Base-by-base conservation (phyloP, 2,113 vertebrate genomes). In the Bettongia penicillata region DNA sequence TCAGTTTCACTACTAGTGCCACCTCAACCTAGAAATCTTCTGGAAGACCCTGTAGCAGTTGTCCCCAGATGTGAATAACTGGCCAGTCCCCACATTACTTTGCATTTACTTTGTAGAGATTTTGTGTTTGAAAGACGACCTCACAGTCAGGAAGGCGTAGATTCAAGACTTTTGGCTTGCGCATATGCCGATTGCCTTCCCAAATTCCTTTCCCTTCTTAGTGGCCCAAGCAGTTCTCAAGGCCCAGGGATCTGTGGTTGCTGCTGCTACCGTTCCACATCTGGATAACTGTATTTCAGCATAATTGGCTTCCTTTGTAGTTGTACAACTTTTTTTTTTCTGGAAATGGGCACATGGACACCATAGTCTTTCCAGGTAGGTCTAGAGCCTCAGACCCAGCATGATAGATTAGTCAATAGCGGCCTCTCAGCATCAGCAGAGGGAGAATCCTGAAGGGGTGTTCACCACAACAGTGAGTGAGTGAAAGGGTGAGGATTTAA, bases 331-430 rank as follows among this genome's bases (percentile, higher is more conserved):
- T 10, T 11, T 31, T 31, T 57, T 57, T 10, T 77, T n/a, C 12
- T 77, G 4, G 31, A 16, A 16, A 77, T 14, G 37, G 37, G 14
- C n/a, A 37, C 37, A 77, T 6, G n/a, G 37, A n/a, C 37, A 77
- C n/a, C 37, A 77, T 37, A 22, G 37, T 6, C 37, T 77, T 37
- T 1, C 68, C 5, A n/a, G 22, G 37, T 14, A 14, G 5, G 14
- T 8, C 37, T n/a, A 37, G 28, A 5, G 3, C 19, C 57, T 14
- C 8, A 3, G 12, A 3, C 3, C 28, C 0, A 10, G 4, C 3
- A 22, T n/a, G 37, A 77, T 77, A 0, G 6, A 10, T 77, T 77
- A 37, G 12, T n/a, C 16, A 77, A 77, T n/a, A n/a, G 37, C 0
- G 19, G 37, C 5, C 37, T 77, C n/a, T 0, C 37, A 77, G 37